Percentiles rank a stretch among this genome's conserved stretches.
phyloP scores from a whole-genome alignment of 2,888 invertebrate species.

The Helleia helle region DNA sequence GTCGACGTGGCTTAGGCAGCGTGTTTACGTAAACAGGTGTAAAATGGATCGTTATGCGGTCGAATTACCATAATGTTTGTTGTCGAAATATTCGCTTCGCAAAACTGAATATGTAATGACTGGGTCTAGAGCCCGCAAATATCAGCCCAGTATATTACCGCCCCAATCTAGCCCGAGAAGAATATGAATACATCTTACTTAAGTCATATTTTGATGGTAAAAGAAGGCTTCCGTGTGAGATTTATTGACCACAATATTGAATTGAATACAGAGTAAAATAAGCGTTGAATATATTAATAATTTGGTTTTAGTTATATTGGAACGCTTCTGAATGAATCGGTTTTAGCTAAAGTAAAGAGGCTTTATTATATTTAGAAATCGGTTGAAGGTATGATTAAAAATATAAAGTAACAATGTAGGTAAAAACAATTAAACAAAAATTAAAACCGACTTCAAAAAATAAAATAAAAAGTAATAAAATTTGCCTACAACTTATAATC shows the following conservation, averaged over 20 bases:
- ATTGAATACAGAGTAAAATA: background rate
- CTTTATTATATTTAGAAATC: no score
- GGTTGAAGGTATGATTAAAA: no score
- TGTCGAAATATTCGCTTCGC: conserved; percentile 61
- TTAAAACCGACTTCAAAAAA: no score
- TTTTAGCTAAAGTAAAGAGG: no score
- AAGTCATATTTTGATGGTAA: background rate
- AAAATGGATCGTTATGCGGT: conserved; percentile 48
- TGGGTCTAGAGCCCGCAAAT: background rate
- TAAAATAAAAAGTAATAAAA: no score
- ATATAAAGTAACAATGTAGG: no score
- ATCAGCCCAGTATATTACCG: background rate
- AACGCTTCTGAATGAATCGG: no score
- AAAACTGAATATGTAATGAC: conserved; percentile 62
- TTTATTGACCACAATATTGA: conserved; percentile 3
- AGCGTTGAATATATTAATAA: no score
- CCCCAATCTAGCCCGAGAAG: background rate
- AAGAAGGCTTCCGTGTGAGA: background rate
- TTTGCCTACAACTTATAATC: no score
- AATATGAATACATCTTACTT: conserved; percentile 5
- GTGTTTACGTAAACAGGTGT: conserved; percentile 67
- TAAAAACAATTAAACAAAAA: no score
- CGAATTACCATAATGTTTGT: conserved; percentile 67
- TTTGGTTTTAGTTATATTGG: no score
- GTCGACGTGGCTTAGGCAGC: conserved; percentile 48